A percentile compares a stretch with the other conserved stretches of the same genome.
Conservation (phyloP, 1,140 invertebrate genomes). For the Matsumurasca onukii region DNA sequence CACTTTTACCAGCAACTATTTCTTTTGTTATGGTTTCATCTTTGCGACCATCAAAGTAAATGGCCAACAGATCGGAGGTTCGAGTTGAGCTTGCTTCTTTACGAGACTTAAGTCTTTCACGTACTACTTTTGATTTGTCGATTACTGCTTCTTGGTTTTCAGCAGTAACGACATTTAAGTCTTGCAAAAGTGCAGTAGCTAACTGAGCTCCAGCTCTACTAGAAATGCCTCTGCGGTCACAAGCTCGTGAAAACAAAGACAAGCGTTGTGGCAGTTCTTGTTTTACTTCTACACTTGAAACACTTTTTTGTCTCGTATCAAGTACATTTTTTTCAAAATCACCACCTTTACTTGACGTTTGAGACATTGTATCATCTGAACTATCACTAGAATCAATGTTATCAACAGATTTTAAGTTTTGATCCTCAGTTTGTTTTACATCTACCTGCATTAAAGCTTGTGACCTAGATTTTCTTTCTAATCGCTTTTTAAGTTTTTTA, state of each 20-base stretch:
- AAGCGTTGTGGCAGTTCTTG: constrained; percentile 2
- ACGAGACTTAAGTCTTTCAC: neutral
- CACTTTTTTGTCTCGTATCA: neutral
- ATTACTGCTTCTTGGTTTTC: constrained; percentile 15
- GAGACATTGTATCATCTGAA: neutral
- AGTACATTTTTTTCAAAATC: constrained; percentile 9
- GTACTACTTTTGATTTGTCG: neutral
- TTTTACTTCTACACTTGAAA: constrained; percentile 2
- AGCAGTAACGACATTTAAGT: constrained; percentile 15
- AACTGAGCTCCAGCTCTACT: constrained; percentile 16
- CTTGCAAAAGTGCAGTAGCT: constrained; percentile 12
- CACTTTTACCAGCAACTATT: no score
- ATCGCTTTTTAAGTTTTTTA: constrained; percentile 9
- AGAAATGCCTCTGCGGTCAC: constrained; percentile 14
- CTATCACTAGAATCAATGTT: constrained; percentile 1
- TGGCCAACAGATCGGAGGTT: neutral
- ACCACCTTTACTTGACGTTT: neutral
- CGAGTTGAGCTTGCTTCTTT: neutral
- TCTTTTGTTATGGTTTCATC: no score
- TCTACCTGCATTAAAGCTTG: neutral
- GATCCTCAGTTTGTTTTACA: neutral
- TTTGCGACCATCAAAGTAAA: no score
- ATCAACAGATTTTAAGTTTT: neutral
- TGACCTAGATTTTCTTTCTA: neutral
- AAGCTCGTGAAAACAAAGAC: constrained; percentile 11